Percentiles rank a stretch among this genome's conserved stretches.
These are phyloP conservation scores for Pagetopsis macropterus DNA, from an alignment of 2,797 vertebrate genomes.

Conservation along the genomic window DNA sequence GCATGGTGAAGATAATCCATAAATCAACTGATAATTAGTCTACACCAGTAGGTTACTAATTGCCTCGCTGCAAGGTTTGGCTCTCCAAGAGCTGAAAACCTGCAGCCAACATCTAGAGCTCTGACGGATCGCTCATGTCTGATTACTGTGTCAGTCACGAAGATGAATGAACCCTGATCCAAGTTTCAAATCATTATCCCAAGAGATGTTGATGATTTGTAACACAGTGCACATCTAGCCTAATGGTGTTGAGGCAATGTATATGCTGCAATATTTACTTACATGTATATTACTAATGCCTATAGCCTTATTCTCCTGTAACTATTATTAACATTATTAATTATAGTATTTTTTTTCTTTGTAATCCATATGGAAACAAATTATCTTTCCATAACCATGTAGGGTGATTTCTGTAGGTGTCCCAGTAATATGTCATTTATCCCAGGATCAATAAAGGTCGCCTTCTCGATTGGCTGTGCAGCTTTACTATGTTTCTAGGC, in stretches of 20 bases:
- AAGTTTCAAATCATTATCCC: constrained; percentile 47
- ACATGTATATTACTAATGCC: too few species aligned
- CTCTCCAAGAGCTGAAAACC: constrained; percentile 32
- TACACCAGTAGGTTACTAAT: constrained; percentile 16
- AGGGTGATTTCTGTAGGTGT: not conserved
- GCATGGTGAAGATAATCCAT: constrained; percentile 13
- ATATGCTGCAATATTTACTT: not conserved
- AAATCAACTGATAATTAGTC: constrained; percentile 20
- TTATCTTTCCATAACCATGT: not conserved
- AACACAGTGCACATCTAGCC: not conserved
- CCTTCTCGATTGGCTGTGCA: not conserved
- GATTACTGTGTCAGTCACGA: constrained; percentile 62
- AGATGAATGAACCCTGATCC: constrained; percentile 34
- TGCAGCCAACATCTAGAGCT: constrained; percentile 53
- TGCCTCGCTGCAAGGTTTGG: constrained; percentile 18
- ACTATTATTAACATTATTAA: too few species aligned
- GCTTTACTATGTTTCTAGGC: constrained; percentile 10
- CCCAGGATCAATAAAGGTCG: not conserved
- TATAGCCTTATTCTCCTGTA: too few species aligned
- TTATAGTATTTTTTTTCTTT: too few species aligned
- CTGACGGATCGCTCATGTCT: constrained; percentile 29
- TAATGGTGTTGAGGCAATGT: not conserved
- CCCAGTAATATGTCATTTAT: not conserved
- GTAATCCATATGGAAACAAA: not conserved
- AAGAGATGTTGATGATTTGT: not conserved